Percentiles rank a stretch among this genome's conserved stretches.
Evolutionary conservation across 2,113 vertebrate genomes (phyloP).

Genomic region (Rhinolophus ferrumequinum): DNA sequence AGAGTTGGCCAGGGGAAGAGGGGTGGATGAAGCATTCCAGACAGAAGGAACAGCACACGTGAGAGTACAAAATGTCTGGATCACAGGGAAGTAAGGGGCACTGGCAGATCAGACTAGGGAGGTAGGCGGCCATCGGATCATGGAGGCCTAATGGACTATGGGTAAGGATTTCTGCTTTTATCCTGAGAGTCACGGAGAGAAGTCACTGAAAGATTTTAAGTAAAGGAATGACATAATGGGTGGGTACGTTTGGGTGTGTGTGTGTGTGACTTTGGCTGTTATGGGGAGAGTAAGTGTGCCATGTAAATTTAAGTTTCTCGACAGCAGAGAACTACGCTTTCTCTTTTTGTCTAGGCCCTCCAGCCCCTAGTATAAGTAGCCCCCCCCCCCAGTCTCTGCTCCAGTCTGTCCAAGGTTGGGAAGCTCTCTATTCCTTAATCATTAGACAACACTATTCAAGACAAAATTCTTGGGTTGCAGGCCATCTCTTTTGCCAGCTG

Average conservation of each 20-base stretch:
- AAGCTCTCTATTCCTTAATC: constrained; percentile 27
- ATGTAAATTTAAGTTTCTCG: constrained; percentile 11
- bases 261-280: not conserved
- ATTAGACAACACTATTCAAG: constrained; percentile 8
- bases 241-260: not conserved
- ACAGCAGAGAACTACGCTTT: not conserved
- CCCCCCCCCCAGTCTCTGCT: not conserved
- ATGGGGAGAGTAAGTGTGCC: not conserved
- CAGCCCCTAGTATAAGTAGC: not conserved
- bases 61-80: not conserved
- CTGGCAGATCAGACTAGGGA: not conserved
- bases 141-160: not conserved
- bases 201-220: constrained; percentile 18
- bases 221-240: not conserved
- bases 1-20: not conserved
- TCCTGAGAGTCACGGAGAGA: not conserved
- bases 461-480: constrained; percentile 9
- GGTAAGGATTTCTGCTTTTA: constrained; percentile 7
- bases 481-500: not conserved
- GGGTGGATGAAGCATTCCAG: not conserved
- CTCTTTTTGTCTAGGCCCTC: not conserved
- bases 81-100: not conserved
- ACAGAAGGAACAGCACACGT: not conserved
- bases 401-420: not conserved
- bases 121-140: not conserved